Evolutionary conservation across 2,888 invertebrate genomes (phyloP).

Genomic region (Subacronicta megacephala): DNA sequence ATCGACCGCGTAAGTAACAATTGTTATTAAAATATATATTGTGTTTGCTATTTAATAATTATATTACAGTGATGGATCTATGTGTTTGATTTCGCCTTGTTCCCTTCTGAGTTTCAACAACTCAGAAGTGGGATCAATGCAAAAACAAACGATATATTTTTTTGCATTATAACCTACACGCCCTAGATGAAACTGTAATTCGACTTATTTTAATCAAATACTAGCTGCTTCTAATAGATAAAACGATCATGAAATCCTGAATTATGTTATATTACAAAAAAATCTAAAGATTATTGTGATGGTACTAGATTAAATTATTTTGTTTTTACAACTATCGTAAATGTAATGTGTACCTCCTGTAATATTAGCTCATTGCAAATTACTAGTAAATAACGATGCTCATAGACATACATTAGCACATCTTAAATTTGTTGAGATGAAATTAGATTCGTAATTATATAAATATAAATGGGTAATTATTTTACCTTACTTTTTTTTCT

Average conservation of each 20-base stretch:
- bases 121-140: slow-evolving; percentile 4
- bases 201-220: background rate
- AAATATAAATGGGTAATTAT: background rate
- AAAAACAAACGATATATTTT: slow-evolving; percentile 1
- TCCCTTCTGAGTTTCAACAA: slow-evolving; percentile 1
- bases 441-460: slow-evolving; percentile 1
- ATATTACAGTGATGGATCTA: too few relatives aligned
- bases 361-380: background rate
- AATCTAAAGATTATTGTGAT: background rate
- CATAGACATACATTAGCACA: background rate
- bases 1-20: too few relatives aligned
- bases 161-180: slow-evolving; percentile 3
- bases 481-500: too few relatives aligned
- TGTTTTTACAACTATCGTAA: background rate
- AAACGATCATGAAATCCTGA: background rate
- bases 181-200: background rate
- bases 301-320: background rate
- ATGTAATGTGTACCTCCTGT: background rate
- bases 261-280: background rate
- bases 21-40: too few relatives aligned
- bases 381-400: background rate
- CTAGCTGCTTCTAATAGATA: background rate
- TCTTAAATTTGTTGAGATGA: background rate
- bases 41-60: too few relatives aligned
- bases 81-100: background rate